Evolutionary conservation across 2,888 invertebrate genomes (phyloP).

Genomic region (Trissolcus japonicus): DNA sequence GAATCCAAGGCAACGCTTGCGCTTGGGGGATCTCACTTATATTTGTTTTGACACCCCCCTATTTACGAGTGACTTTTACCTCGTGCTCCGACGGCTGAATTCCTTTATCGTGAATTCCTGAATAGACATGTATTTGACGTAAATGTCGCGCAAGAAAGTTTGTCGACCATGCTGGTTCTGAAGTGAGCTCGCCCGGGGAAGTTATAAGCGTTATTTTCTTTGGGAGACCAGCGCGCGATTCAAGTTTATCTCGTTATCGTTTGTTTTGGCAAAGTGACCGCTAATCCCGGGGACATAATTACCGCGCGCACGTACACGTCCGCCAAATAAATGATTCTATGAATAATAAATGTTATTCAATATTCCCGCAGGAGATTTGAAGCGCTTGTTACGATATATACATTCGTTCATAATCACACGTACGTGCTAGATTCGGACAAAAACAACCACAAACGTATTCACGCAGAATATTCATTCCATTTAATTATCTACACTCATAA

Average conservation of each 20-base stretch:
- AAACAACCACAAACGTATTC: constrained; percentile 7
- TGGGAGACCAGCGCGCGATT: constrained; percentile 38
- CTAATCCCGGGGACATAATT: constrained; percentile 57
- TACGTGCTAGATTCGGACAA: constrained; percentile 28
- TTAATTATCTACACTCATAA: no score
- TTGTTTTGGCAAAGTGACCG: constrained; percentile 62
- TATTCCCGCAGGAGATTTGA: constrained; percentile 39
- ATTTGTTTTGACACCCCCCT: constrained; percentile 51
- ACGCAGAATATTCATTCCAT: not conserved
- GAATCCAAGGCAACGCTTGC: constrained; percentile 24
- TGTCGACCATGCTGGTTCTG: constrained; percentile 61
- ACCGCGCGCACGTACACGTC: constrained; percentile 39
- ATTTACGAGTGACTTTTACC: constrained; percentile 50
- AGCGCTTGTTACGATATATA: constrained; percentile 31
- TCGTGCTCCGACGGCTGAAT: constrained; percentile 19
- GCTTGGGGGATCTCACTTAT: constrained; percentile 31
- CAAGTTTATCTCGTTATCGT: constrained; percentile 65
- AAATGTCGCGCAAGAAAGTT: constrained; percentile 43
- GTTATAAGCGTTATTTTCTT: constrained; percentile 64
- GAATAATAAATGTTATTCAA: constrained; percentile 56
- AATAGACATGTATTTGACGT: constrained; percentile 49
- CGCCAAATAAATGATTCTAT: constrained; percentile 56
- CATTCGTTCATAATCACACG: constrained; percentile 26
- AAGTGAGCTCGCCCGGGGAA: constrained; percentile 59
- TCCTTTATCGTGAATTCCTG: constrained; percentile 38